Base-by-base conservation (phyloP, 2,113 vertebrate genomes). In the Tapirus terrestris region DNA sequence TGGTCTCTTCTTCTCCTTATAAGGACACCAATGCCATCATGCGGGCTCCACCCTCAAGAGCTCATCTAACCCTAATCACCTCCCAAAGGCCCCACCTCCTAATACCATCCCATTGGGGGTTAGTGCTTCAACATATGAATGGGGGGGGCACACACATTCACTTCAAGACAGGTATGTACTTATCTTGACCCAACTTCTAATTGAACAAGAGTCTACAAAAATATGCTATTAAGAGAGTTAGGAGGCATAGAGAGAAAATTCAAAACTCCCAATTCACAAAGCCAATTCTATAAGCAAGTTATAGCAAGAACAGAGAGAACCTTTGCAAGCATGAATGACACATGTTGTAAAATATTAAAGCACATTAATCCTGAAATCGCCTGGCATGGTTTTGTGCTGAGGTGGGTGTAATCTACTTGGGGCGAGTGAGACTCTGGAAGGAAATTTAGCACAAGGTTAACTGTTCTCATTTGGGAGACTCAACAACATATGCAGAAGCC, bases 271-370 rank as follows among this genome's bases (percentile, higher is more conserved):
- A 8, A 12, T 51, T 53, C 33, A 65, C 31, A 77, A 58, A 53
- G 43, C 14, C 73, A 53, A 18, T 21, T 36, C 58, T 53, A 12
- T 51, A 76, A 76, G 25, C 25, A 33, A 75, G 5, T 75, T 18
- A 0, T 23, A 31, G 56, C 0, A 0, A 48, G 45, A 43, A 11
- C 20, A n/a, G 21, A 11, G 16, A 39, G 23, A 36, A 23, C 16
- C 1, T 56, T 10, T 13, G 3, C 56, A 36, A 16, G 58, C 7
- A 5, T 0, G 23, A 53, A 18, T 14, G 65, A 53, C 48, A 48
- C 48, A 12, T 12, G 10, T 48, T 48, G 48, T 48, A 48, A 48
- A 48, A 48, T 48, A 48, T 48, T 12, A 48, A 48, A 48, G 12
- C 23, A 25, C 0, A 4, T 33, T 31, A 13, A 31, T 75, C 80